These are phyloP conservation scores for Raja brachyura DNA, from an alignment of 2,113 vertebrate genomes.

Conservation along the genomic window DNA sequence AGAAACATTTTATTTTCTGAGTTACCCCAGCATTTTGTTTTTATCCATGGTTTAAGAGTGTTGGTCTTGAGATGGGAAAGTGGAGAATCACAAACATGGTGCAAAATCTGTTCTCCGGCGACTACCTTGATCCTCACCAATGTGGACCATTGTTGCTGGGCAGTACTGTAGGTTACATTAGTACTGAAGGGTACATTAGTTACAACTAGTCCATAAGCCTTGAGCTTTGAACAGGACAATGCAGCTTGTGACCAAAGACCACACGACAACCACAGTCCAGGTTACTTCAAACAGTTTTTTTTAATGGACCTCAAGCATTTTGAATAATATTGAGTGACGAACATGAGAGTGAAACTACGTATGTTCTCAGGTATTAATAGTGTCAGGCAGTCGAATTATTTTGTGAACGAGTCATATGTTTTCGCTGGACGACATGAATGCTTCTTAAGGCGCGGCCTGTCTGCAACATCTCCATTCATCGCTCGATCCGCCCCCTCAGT, in stretches of 20 bases:
- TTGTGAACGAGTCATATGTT: neutral
- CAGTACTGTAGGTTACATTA: neutral
- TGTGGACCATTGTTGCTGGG: neutral
- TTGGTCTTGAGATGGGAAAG: neutral
- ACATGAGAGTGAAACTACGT: neutral
- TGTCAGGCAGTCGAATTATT: neutral
- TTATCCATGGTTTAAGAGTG: neutral
- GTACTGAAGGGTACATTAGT: neutral
- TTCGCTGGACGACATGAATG: no score
- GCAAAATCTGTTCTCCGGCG: neutral
- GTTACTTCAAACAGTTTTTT: no score
- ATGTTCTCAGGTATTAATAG: neutral
- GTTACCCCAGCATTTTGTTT: no score
- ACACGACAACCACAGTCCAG: no score
- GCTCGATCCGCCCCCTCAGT: no score
- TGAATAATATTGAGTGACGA: neutral
- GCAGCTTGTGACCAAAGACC: no score
- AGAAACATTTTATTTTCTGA: neutral
- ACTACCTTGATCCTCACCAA: neutral
- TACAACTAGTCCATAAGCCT: neutral
- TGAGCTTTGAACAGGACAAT: neutral
- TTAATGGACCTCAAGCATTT: neutral
- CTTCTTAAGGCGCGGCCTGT: no score
- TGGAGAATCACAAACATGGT: neutral
- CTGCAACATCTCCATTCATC: no score